Evolutionary conservation across 2,797 vertebrate genomes (phyloP), one percentile per base, ranked within the genome.

Genomic region (Chanos chanos): DNA sequence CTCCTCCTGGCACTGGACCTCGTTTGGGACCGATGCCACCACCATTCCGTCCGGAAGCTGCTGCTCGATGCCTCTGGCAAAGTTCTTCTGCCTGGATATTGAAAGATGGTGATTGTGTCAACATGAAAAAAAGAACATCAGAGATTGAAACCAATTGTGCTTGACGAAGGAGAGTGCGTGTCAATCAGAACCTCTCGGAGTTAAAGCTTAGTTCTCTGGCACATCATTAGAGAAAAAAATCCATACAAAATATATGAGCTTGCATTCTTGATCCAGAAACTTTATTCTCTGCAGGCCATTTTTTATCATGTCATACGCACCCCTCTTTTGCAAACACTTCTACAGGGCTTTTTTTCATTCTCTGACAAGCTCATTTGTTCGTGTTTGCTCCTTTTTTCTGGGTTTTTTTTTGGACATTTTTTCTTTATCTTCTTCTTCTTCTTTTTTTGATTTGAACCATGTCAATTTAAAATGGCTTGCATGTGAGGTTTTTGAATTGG

Each of bases 11-110:
- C 96, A 99, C 79, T 98, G 96, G 66, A 92, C 94, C 84, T 99
- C 95, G 13, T 92, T 82, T 9, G 96, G 96, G 51, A 97, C 92
- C 0, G 94, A 95, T 28, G 95, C 94, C 73, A 98, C 92, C 74
- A 94, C 90, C 80, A 98, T 91, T 57, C 96, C 96, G 71, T 99
- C 96, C 0, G 96, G 95, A 66, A 99, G 89, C 77, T 98, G 96
- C 82, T 97, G 95, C 66, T 96, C 94, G 64, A 98, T 89, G 73
- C 96, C 94, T 18, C 94, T 88, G 73, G 94, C 96, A 86, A 96
- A 97, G 84, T 98, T 99, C 87, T 94, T 98, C 86, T 94, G 95
- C 81, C 96, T 99, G 57, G 61, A 64, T 18, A 66, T 6, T 4
- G 50, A 64, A 39, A 67, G 24, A 78, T 5, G 51, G 9, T 57